phyloP scores from a whole-genome alignment of 2,797 vertebrate genomes.

The Anas georgica region DNA sequence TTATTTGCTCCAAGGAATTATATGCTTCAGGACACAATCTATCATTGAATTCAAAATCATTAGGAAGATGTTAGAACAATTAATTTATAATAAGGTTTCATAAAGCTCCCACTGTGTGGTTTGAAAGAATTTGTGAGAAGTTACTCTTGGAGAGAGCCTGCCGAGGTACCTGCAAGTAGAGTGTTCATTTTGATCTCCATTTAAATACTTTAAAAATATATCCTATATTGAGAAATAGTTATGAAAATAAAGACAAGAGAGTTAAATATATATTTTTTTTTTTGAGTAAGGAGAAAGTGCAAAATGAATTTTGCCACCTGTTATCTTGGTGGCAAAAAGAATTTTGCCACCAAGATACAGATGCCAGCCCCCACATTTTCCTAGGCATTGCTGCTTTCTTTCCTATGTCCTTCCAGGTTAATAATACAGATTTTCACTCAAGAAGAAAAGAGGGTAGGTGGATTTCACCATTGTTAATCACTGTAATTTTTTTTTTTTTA shows the following conservation, averaged over 20 bases:
- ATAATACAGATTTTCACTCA: neutral
- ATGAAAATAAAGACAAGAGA: neutral
- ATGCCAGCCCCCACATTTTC: neutral
- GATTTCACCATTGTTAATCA: neutral
- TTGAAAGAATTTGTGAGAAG: neutral
- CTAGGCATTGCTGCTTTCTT: neutral
- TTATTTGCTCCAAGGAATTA: conserved; percentile 17
- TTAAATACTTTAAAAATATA: neutral
- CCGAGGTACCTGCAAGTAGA: neutral
- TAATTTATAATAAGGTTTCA: conserved; percentile 18
- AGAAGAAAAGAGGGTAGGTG: neutral
- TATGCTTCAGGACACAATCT: neutral
- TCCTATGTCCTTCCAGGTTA: neutral
- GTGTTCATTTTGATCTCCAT: neutral
- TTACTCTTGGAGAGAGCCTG: neutral
- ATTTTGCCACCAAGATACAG: neutral
- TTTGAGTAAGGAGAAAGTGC: neutral
- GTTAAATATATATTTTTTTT: neutral
- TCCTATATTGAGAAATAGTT: neutral
- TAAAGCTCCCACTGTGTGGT: neutral
- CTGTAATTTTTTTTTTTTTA: neutral
- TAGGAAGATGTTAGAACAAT: neutral
- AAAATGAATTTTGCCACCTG: neutral
- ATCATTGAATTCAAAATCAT: conserved; percentile 27
- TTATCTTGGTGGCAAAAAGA: neutral